Evolutionary conservation across 2,888 invertebrate species (phyloP).

Genomic region (Abscondita cerata): DNA sequence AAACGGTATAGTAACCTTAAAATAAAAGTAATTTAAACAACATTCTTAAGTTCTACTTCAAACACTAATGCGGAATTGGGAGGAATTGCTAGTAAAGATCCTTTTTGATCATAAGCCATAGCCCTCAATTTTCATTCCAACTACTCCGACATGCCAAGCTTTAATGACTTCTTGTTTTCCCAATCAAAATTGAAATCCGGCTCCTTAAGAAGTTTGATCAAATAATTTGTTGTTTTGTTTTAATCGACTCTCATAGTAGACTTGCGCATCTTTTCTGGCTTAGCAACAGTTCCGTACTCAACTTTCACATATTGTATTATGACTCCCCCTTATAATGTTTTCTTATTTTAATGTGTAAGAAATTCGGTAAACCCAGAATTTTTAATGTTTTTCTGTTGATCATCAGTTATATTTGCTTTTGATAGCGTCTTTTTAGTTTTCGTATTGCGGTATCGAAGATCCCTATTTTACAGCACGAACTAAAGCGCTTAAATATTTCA

Average conservation of each 20-base stretch:
- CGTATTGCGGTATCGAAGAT: too few species aligned
- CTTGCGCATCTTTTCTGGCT: conserved; percentile 75
- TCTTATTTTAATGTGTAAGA: conserved; percentile 57
- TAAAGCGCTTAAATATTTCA: too few species aligned
- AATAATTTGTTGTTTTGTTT: conserved; percentile 86
- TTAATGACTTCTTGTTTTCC: conserved; percentile 88
- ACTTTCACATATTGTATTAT: conserved; percentile 78
- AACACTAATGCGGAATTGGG: conserved; percentile 87
- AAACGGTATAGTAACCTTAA: too few species aligned
- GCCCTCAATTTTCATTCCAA: conserved; percentile 93
- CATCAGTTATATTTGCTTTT: not conserved
- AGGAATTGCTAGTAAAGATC: conserved; percentile 86
- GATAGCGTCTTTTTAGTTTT: conserved; percentile 42
- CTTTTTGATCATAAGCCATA: conserved; percentile 84
- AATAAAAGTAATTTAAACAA: conserved; percentile 55
- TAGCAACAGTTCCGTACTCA: conserved; percentile 82
- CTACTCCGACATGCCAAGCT: conserved; percentile 90
- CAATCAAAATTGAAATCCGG: conserved; percentile 84
- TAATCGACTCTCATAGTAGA: conserved; percentile 87
- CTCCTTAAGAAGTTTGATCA: conserved; percentile 76
- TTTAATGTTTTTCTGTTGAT: conserved; percentile 34
- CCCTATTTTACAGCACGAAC: too few species aligned
- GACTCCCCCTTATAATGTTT: conserved; percentile 75
- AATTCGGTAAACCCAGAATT: conserved; percentile 33
- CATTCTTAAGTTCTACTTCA: conserved; percentile 87